Base-by-base conservation (phyloP, 2,888 invertebrate species). In the Andrena trimmerana region DNA sequence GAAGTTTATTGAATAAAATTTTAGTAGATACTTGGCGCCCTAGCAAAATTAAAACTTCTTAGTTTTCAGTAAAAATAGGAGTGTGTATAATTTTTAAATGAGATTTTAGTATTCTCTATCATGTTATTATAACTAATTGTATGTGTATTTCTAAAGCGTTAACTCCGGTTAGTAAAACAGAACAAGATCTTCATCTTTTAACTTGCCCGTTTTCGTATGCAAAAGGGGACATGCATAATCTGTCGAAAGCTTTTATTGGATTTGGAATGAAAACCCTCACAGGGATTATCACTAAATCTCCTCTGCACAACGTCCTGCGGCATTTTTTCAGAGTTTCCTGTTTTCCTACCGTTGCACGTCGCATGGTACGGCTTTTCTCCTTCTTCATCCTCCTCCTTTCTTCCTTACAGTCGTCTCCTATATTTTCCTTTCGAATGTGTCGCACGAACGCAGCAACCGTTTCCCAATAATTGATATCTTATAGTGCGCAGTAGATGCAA, bases 241-340 rank as follows among this genome's bases (percentile, higher is more conserved):
- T 83, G 78, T 54, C 77, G 84, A 83, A 86, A 86, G 86, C 86
- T 86, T 86, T 83, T 83, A 87, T 85, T 87, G 85, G 83, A 85
- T 87, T 85, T 80, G 75, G 76, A 78, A 85, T 79, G 84, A 75
- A 81, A 83, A 84, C 82, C 84, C 77, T 78, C 79, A 69, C 20
- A 66, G 73, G 77, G 86, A 85, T 83, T 81, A 81, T 85, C 87
- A 89, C 87, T 85, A 84, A 89, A 90, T 90, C 89, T 87, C 88
- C 88, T 90, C 86, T 90, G 90, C 88, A 89, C 86, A 90, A 87
- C 84, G 86, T 86, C 81, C 86, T 67, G 83, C 83, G 86, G 84
- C 80, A 88, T 89, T 88, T 84, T 90, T 88, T 88, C 84, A 89
- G 59, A 83, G 80, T 80, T 75, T 78, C 71, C 85, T 88, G 89